Evolutionary conservation across 2,888 invertebrate species (phyloP).

Genomic region (Syritta pipiens): DNA sequence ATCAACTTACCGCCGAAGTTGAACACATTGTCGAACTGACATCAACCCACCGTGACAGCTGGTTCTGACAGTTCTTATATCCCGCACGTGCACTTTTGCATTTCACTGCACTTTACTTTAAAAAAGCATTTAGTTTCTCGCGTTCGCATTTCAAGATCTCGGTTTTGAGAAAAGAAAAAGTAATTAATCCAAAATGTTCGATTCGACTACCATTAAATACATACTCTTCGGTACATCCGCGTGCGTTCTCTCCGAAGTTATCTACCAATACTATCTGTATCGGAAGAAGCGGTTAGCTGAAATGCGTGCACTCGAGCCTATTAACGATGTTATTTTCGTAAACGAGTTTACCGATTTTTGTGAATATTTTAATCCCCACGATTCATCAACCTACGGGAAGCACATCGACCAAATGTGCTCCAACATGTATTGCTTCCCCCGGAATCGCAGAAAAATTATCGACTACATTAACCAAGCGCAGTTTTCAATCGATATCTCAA

Average conservation of each 20-base stretch:
- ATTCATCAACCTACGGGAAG: background rate
- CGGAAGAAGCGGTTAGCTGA: conserved; percentile 31
- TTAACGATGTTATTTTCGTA: conserved; percentile 45
- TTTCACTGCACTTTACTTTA: conserved; percentile 50
- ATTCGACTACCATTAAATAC: conserved; percentile 18
- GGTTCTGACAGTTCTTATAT: conserved; percentile 51
- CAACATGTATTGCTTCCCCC: conserved; percentile 46
- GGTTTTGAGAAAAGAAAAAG: background rate
- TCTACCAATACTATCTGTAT: conserved; percentile 19
- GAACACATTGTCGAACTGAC: no score
- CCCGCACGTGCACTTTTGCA: conserved; percentile 64
- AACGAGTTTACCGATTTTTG: conserved; percentile 44
- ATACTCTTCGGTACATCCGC: conserved; percentile 29
- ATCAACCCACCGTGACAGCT: conserved; percentile 33
- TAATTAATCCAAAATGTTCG: conserved; percentile 15
- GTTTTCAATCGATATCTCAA: conserved; percentile 75
- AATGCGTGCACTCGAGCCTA: background rate
- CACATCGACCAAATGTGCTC: conserved; percentile 29
- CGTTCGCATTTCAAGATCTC: background rate
- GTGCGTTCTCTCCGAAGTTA: conserved; percentile 35
- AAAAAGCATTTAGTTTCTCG: background rate
- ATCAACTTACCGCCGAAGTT: no score
- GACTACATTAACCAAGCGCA: conserved; percentile 72
- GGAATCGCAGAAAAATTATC: conserved; percentile 71
- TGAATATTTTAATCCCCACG: background rate